Evolutionary conservation across 2,888 invertebrate species (phyloP).

Genomic region (Cephus pygmeus): DNA sequence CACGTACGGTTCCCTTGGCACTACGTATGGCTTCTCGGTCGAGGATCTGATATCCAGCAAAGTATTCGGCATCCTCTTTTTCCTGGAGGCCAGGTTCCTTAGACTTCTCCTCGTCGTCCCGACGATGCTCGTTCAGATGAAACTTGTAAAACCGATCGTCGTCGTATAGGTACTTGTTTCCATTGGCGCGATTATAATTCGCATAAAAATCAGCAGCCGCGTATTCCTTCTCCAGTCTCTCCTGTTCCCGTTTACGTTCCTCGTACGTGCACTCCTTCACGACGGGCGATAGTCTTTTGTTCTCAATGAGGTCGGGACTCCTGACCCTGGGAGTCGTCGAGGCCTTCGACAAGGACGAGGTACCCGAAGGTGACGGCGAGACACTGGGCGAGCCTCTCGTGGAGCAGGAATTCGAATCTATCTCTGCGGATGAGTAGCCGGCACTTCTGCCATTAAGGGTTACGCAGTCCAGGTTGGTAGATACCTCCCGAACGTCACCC

Average conservation of each 20-base stretch:
- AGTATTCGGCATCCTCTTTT: conserved; percentile 74
- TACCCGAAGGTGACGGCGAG: conserved; percentile 35
- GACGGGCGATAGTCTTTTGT: conserved; percentile 57
- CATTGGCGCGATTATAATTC: conserved; percentile 61
- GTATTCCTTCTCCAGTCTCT: conserved; percentile 50
- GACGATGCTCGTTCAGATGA: conserved; percentile 79
- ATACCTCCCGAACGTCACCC: neutral
- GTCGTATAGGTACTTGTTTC: conserved; percentile 73
- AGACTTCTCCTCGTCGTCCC: conserved; percentile 66
- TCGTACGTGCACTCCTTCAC: conserved; percentile 78
- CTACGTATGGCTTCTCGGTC: conserved; percentile 86
- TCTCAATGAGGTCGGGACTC: conserved; percentile 38
- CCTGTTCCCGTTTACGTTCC: conserved; percentile 71
- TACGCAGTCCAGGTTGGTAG: neutral
- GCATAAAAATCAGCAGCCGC: conserved; percentile 39
- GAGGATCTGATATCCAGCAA: conserved; percentile 83
- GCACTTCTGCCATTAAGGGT: conserved; percentile 8
- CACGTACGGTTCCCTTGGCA: conserved; percentile 91
- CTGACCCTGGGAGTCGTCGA: conserved; percentile 51
- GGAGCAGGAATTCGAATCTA: conserved; percentile 14
- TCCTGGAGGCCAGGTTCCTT: conserved; percentile 45
- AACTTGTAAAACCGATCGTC: conserved; percentile 85
- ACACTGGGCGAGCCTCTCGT: conserved; percentile 29
- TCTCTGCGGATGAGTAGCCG: conserved; percentile 26
- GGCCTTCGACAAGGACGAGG: conserved; percentile 46